Evolutionary conservation across 2,888 invertebrate species (phyloP), one percentile per base, ranked within the genome.

Genomic region (Sesia bembeciformis): DNA sequence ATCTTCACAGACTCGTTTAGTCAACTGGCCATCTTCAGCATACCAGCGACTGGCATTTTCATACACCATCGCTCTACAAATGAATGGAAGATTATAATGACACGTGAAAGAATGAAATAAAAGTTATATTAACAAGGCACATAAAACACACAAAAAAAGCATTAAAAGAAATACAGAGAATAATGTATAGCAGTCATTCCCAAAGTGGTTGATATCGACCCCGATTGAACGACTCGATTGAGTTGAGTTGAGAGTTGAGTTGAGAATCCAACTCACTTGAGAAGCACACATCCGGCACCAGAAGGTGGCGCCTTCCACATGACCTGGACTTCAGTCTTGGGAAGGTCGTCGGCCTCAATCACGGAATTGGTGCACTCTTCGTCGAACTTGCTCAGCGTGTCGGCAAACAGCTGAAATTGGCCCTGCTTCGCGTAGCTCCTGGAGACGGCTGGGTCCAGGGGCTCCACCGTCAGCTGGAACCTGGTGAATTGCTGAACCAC

Each of bases 281-380:
- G 93, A 40, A 94, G 91, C 43, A 97, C 93, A 76, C 98, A 98
- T 59, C 97, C 97, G 0, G 95, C 94, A 3, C 95, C 96, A 5
- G 93, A 85, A 7, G 93, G 91, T 0, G 98, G 98, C 7, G 98
- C 96, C 52, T 93, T 94, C 98, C 98, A 98, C 91, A 95, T 93
- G 59, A 97, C 94, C 72, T 94, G 94, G 5, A 97, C 92, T 72
- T 96, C 95, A 0, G 94, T 94, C 81, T 97, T 97, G 5, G 93
- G 93, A 54, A 94, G 87, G 66, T 94, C 93, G 59, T 95, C 94
- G 0, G 94, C 92, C 73, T 97, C 96, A 0, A 94, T 91, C 3
- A 98, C 92, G 0, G 97, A 94, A 74, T 97, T 96, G 40, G 94
- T 92, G 81, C 98, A 98, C 62, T 93, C 92, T 60, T 96, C 95